These are phyloP conservation scores for Potamilus streckersoni DNA, from an alignment of 1,140 invertebrate genomes.

Conservation along the genomic window DNA sequence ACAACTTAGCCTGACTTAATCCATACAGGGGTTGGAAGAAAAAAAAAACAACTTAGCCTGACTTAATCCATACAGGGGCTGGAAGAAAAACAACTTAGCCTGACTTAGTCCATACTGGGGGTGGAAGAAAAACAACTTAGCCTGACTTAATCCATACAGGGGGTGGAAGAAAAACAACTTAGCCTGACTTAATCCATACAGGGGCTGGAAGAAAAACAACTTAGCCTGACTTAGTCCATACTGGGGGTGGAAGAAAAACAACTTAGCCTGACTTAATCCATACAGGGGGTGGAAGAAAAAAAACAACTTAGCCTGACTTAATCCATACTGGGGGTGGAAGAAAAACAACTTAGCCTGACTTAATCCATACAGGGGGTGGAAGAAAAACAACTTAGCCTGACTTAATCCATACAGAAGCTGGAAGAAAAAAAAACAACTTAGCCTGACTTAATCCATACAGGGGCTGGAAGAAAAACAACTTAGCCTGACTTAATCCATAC, in stretches of 20 bases:
- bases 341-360: slow-evolving; percentile 85
- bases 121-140: slow-evolving; percentile 78
- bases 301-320: slow-evolving; percentile 79
- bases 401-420: slow-evolving; percentile 66
- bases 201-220: slow-evolving; percentile 70
- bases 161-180: slow-evolving; percentile 48
- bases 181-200: slow-evolving; percentile 64
- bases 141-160: slow-evolving; percentile 65
- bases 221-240: slow-evolving; percentile 76
- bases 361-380: slow-evolving; percentile 65
- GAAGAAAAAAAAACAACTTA: slow-evolving; percentile 75
- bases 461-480: slow-evolving; percentile 74
- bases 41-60: slow-evolving; percentile 78
- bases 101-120: slow-evolving; percentile 65
- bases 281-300: slow-evolving; percentile 58
- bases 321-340: slow-evolving; percentile 64
- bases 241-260: slow-evolving; percentile 51
- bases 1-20: slow-evolving; percentile 79
- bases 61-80: slow-evolving; percentile 66
- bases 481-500: slow-evolving; percentile 73
- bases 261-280: slow-evolving; percentile 58
- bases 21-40: slow-evolving; percentile 64
- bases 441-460: slow-evolving; percentile 70
- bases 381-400: slow-evolving; percentile 78
- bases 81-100: slow-evolving; percentile 78